phyloP scores from a whole-genome alignment of 2,797 vertebrate genomes.

The Pelobates cultripes region DNA sequence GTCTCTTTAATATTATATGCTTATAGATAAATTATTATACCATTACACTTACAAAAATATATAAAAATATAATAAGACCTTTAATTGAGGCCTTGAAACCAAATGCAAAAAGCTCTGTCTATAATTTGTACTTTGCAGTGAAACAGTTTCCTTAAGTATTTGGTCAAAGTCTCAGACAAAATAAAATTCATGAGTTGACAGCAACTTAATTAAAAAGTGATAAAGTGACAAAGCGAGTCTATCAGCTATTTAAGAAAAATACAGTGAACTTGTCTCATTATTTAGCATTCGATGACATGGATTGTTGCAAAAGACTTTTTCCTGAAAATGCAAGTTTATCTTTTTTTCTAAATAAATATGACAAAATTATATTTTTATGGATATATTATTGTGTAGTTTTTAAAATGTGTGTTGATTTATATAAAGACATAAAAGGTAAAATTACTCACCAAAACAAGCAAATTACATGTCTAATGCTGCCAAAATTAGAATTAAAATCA shows the following conservation, averaged over 20 bases:
- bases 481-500: no score
- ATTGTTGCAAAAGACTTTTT: background rate
- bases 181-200: constrained; percentile 58
- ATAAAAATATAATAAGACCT: background rate
- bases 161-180: constrained; percentile 63
- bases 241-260: constrained; percentile 57
- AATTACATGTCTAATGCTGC: no score
- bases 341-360: no score
- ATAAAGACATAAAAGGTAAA: no score
- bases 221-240: constrained; percentile 58
- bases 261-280: constrained; percentile 21
- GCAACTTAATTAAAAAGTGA: constrained; percentile 66
- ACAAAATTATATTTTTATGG: no score
- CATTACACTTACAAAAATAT: no score
- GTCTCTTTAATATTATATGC: no score
- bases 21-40: no score
- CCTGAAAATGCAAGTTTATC: background rate
- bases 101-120: background rate
- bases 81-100: background rate
- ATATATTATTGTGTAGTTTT: no score
- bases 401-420: no score
- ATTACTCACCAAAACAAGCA: no score
- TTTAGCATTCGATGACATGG: constrained; percentile 1
- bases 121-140: constrained; percentile 9
- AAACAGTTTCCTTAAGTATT: constrained; percentile 58